Percentiles rank a stretch among this genome's conserved stretches.
Evolutionary conservation across 1,140 invertebrate species (phyloP).

Genomic region (Drosophila kanapiae): DNA sequence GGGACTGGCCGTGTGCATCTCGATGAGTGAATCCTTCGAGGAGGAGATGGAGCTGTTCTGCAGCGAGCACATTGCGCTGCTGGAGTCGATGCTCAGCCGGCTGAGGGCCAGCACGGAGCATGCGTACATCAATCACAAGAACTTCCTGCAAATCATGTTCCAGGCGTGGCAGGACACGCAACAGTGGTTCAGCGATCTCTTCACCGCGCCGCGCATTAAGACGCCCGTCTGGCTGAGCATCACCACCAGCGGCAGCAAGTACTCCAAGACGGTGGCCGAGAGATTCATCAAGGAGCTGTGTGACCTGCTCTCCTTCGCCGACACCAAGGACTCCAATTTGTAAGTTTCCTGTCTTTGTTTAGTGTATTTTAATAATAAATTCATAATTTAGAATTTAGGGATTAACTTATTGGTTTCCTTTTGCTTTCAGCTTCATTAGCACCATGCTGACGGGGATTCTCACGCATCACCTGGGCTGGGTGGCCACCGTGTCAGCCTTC

Average conservation of each 20-base stretch:
- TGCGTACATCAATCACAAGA: conserved; percentile 83
- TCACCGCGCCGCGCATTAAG: conserved; percentile 88
- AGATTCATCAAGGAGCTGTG: conserved; percentile 88
- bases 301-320: conserved; percentile 87
- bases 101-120: conserved; percentile 88
- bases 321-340: conserved; percentile 94
- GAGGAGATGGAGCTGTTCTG: conserved; percentile 89
- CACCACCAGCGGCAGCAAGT: conserved; percentile 85
- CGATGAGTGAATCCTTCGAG: conserved; percentile 82
- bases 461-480: conserved; percentile 96
- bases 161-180: conserved; percentile 86
- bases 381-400: neutral
- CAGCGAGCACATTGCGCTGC: conserved; percentile 92
- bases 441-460: conserved; percentile 94
- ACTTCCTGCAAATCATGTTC: conserved; percentile 86
- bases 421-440: conserved; percentile 93
- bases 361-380: too few relatives aligned
- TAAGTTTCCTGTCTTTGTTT: conserved; percentile 86
- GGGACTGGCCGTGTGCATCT: conserved; percentile 86
- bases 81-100: conserved; percentile 92
- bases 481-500: conserved; percentile 89
- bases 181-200: conserved; percentile 88
- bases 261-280: conserved; percentile 86
- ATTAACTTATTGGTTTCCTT: neutral
- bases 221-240: conserved; percentile 90